Percentiles rank a stretch among this genome's conserved stretches.
phyloP scores from a whole-genome alignment of 37 sponge, comb jelly and placozoan genomes.

The Haliclona indistincta region DNA sequence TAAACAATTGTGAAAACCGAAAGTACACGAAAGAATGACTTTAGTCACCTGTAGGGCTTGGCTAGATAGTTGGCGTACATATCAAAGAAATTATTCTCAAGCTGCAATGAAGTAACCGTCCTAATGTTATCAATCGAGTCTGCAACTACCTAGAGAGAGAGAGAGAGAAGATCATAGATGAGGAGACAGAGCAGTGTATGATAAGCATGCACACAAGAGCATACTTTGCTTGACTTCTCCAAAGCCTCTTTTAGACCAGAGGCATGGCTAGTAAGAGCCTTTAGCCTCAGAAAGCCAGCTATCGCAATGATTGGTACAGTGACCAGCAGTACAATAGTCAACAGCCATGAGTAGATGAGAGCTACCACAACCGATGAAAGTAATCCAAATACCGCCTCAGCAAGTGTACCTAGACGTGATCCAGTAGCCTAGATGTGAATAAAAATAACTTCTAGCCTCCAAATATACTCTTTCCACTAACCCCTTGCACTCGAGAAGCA shows the following conservation, averaged over 20 bases:
- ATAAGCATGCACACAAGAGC: background rate
- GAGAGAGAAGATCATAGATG: background rate
- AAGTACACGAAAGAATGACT: background rate
- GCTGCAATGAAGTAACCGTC: slow-evolving; percentile 2
- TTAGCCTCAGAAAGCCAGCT: slow-evolving; percentile 12
- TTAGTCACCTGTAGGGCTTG: background rate
- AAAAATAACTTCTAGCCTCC: background rate
- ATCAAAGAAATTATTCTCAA: background rate
- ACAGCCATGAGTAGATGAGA: slow-evolving; percentile 57
- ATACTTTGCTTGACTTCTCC: background rate
- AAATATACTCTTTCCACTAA: slow-evolving; percentile 9
- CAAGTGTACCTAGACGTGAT: slow-evolving; percentile 29
- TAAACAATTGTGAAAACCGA: background rate
- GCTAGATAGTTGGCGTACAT: background rate
- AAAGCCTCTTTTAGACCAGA: background rate
- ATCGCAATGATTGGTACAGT: slow-evolving; percentile 38
- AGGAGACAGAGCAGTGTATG: background rate
- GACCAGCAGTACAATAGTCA: slow-evolving; percentile 51
- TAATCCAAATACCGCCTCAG: slow-evolving; percentile 23
- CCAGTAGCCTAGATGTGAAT: slow-evolving; percentile 43
- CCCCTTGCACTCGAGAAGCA: slow-evolving; percentile 74
- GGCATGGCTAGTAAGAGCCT: slow-evolving; percentile 13
- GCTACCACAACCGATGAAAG: slow-evolving; percentile 21
- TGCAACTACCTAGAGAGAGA: background rate
- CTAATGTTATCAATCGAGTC: slow-evolving; percentile 18